A percentile compares a stretch with the other conserved stretches of the same genome.
Evolutionary conservation across 2,888 invertebrate species (phyloP).

Genomic region (Spicauda simplicius): DNA sequence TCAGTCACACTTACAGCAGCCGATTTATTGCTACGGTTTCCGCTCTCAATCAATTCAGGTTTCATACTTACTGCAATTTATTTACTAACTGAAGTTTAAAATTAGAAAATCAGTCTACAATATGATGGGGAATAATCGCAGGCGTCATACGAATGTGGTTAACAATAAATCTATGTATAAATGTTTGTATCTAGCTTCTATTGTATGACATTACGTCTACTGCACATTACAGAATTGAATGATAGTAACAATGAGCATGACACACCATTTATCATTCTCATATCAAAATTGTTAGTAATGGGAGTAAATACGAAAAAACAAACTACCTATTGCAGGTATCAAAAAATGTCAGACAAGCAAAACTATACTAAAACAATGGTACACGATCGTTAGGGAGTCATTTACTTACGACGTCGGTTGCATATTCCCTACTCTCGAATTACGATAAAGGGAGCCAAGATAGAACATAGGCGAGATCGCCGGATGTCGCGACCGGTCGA

Average conservation of each 20-base stretch:
- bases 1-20: not conserved
- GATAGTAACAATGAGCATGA: slow-evolving; percentile 1
- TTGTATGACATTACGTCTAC: not conserved
- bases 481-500: slow-evolving; percentile 54
- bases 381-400: not conserved
- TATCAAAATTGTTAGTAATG: slow-evolving; percentile 3
- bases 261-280: not conserved
- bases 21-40: not conserved
- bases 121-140: not conserved
- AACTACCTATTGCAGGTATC: slow-evolving; percentile 1
- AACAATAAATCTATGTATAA: no score
- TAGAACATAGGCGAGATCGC: slow-evolving; percentile 38
- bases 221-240: not conserved
- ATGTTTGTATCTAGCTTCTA: not conserved
- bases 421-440: slow-evolving; percentile 12
- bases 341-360: slow-evolving; percentile 1
- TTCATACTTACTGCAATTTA: not conserved
- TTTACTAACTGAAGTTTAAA: not conserved
- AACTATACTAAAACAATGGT: not conserved
- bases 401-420: not conserved
- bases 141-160: not conserved
- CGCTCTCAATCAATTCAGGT: not conserved
- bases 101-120: not conserved
- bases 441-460: slow-evolving; percentile 26
- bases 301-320: not conserved